Evolutionary conservation across 1,140 invertebrate genomes (phyloP), one percentile per base, ranked within the genome.

Genomic region (Heliconius nattereri): DNA sequence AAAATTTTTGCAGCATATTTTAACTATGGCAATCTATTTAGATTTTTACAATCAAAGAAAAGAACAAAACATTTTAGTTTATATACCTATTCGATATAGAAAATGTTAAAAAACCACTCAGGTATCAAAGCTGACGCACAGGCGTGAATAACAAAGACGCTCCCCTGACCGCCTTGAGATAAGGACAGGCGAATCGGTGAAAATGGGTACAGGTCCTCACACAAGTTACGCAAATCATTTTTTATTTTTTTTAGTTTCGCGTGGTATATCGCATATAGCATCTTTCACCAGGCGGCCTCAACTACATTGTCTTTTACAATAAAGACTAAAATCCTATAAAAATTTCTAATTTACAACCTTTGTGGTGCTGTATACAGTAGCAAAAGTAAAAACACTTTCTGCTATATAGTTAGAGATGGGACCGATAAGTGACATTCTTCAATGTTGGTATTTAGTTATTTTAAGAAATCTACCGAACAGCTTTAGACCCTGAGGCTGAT

Each of bases 371-470:
- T 60, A 66, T 76, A 72, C 78, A 66, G 81, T 80, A 83, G 81
- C 85, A 91, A 90, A 90, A 90, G 88, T 89, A 90, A 91, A 91
- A 91, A 87, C 90, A 91, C 87, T 90, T 91, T 89, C 89, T 85
- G 81, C 77, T 35, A 78, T 83, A 76, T 76, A 66, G 76, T 78
- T 75, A 45, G 72, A 81, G 84, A 85, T 85, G 79, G 78, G 76
- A 81, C 81, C 72, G 80, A 81, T 81, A 81, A 78, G 72, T 78
- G 80, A 70, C 82, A 85, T 83, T 83, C 81, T 80, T 57, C 29
- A 57, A 72, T 74, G 78, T 57, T 13, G 77, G 81, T 77, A 85
- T 84, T 78, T 66, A 72, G 73, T 75, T 80, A 23, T 76, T 72
- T 75, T 49, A 81, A 81, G 80, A 81, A 81, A 81, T 75, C 80